Base-by-base conservation (phyloP, 2,888 invertebrate genomes). In the Endotricha flammealis region DNA sequence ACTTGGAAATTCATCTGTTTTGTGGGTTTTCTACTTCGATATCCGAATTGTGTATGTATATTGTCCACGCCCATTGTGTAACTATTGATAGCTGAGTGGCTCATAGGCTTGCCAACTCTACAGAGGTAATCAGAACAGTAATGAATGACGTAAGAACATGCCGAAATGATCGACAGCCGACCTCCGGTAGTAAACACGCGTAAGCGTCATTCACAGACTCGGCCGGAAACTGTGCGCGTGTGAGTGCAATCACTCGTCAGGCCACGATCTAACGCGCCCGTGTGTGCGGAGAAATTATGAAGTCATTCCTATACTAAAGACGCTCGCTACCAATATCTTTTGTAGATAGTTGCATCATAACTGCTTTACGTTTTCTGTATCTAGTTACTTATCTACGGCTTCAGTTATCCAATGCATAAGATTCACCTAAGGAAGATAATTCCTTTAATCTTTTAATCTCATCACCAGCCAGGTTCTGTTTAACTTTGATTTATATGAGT, bases 131-230 rank as follows among this genome's bases (percentile, higher is more conserved):
- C 53, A 51, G 51, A 51, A 52, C 53, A 53, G 58, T 65, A 61
- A 57, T 55, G 55, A 62, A 50, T 81, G 80, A 82, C 79, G 80
- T 73, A 69, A 77, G 55, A 49, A 46, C 51, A 60, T 47, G 53
- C 69, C 64, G 56, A 69, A 74, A 66, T 74, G 78, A 77, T 78
- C 74, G 79, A 77, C 79, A 73, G 66, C 50, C 58, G 49, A 45
- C 38, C 35, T 45, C 58, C 62, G 58, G 72, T 79, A 81, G 81
- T 80, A 82, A 79, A 79, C 78, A 76, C 66, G 72, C 72, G 80
- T 79, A 76, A 68, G 64, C 74, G 78, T 78, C 82, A 77, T 77
- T 80, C 79, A 75, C 69, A 64, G 69, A 68, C 64, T 55, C 60
- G 69, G 61, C 73, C 78, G 77, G 78, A 76, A 71, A 56, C 61